Conservation (phyloP, 2,113 vertebrate genomes). For the Cheilinus undulatus region DNA sequence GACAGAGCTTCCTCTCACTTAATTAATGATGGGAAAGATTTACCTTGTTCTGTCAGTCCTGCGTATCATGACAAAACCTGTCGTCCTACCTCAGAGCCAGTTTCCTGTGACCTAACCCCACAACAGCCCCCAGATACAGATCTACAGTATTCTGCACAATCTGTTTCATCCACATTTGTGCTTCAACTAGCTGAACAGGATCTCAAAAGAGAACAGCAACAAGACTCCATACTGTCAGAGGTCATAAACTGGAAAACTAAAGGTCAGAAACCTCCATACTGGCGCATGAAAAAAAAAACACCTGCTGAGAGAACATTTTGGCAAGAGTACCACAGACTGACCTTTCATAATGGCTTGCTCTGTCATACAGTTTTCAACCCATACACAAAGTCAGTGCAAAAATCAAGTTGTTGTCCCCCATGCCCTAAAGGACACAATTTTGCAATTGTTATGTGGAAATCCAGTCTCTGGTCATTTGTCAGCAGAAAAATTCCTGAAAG, state of each 20-base stretch:
- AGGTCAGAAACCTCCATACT: slow-evolving; percentile 1
- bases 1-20: no score
- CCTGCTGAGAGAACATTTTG: not conserved
- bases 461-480: slow-evolving; percentile 11
- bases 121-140: slow-evolving; percentile 76
- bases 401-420: slow-evolving; percentile 10
- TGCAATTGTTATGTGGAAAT: slow-evolving; percentile 7
- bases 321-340: not conserved
- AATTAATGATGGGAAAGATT: no score
- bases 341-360: slow-evolving; percentile 2
- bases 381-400: not conserved
- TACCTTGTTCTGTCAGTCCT: no score
- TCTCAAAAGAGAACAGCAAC: not conserved
- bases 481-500: slow-evolving; percentile 4
- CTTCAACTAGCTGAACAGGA: slow-evolving; percentile 4
- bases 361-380: slow-evolving; percentile 6
- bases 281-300: not conserved
- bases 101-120: no score
- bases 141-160: not conserved
- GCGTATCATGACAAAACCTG: no score
- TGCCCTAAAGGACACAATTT: not conserved
- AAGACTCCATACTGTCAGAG: not conserved
- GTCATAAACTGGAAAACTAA: not conserved
- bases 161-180: not conserved
- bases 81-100: no score